Conservation (phyloP, 2,888 invertebrate genomes). For the Meghimatium bilineatum region DNA sequence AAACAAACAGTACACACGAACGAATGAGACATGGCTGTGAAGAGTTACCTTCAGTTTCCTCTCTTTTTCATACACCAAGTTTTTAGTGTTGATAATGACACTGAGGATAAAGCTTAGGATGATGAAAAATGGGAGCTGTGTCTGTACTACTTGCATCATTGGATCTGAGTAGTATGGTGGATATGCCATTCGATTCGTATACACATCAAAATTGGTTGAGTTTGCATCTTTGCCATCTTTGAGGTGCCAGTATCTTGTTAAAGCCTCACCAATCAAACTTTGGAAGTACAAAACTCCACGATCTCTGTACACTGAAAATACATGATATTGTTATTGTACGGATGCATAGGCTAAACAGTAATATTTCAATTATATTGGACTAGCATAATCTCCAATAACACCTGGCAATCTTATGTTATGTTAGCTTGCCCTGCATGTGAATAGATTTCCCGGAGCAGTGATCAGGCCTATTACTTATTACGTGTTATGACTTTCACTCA, state of each 20-base stretch:
- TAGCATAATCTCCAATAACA: too few relatives aligned
- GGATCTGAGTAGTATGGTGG: constrained; percentile 84
- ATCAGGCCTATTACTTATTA: too few relatives aligned
- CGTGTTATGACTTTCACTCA: too few relatives aligned
- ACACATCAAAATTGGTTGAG: constrained; percentile 68
- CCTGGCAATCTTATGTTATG: too few relatives aligned
- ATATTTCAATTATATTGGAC: neutral
- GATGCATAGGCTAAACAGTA: neutral
- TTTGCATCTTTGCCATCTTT: neutral
- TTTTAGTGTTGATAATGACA: constrained; percentile 86
- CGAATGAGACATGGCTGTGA: neutral
- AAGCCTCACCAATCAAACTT: constrained; percentile 79
- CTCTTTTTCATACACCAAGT: constrained; percentile 86
- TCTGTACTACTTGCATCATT: constrained; percentile 82
- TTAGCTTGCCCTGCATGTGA: too few relatives aligned
- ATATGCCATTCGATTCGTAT: constrained; percentile 85
- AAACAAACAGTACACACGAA: neutral
- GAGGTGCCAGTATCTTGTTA: constrained; percentile 65
- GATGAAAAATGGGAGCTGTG: constrained; percentile 85
- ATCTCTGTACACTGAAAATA: constrained; percentile 79
- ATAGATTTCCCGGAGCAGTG: too few relatives aligned
- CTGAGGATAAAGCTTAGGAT: constrained; percentile 90
- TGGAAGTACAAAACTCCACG: constrained; percentile 85
- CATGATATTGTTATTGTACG: neutral
- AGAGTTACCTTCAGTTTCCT: constrained; percentile 75